phyloP scores from a whole-genome alignment of 2,797 vertebrate genomes.

The Dendrocincla tyrannina region DNA sequence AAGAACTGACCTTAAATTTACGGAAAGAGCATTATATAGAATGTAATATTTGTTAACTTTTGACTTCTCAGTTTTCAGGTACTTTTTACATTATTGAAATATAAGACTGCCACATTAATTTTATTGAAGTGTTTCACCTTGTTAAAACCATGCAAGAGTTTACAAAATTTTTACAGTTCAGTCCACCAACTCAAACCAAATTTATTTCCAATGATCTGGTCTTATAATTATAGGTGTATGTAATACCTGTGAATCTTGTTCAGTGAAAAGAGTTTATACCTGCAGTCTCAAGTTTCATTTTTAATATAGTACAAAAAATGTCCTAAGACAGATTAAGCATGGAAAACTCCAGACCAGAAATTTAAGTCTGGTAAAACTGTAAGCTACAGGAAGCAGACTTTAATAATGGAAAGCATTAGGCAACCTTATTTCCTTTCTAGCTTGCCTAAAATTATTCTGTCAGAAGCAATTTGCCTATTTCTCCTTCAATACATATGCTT shows the following conservation, averaged over 20 bases:
- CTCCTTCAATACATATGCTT: not conserved
- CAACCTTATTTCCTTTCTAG: not conserved
- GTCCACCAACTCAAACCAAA: not conserved
- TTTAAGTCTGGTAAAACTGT: conserved; percentile 1
- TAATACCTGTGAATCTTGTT: not conserved
- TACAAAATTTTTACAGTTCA: not conserved
- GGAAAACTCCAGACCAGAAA: not conserved
- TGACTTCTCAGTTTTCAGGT: not conserved
- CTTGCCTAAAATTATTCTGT: conserved; percentile 7
- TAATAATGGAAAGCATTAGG: conserved; percentile 19
- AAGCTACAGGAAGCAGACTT: conserved; percentile 9
- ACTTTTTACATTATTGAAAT: not conserved
- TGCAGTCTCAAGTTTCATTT: not conserved
- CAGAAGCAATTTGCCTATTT: conserved; percentile 16
- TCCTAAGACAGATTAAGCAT: not conserved
- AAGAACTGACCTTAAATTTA: not conserved
- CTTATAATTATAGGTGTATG: not conserved
- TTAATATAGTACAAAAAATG: not conserved
- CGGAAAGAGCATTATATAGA: not conserved
- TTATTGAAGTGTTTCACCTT: not conserved
- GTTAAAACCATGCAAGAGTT: not conserved
- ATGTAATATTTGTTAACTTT: not conserved
- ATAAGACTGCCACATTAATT: not conserved
- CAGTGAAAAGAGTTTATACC: not conserved
- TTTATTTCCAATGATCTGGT: not conserved